A percentile compares a stretch with the other conserved stretches of the same genome.
phyloP scores from a whole-genome alignment of 2,113 vertebrate species.

The Isurus oxyrinchus region DNA sequence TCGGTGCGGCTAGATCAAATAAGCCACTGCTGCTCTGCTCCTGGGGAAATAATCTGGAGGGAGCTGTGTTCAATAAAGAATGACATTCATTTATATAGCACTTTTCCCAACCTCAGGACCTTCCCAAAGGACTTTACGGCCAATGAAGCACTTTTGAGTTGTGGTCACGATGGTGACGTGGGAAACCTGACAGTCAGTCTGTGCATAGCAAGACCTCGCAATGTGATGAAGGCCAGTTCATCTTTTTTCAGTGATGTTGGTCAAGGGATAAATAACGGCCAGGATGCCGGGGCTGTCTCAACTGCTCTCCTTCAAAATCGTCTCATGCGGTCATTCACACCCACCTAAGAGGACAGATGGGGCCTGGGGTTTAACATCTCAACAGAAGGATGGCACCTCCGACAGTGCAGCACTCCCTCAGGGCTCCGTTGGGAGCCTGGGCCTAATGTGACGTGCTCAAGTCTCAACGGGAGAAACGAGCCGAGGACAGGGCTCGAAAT shows the following conservation, averaged over 20 bases:
- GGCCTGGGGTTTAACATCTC: no score
- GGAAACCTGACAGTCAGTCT: no score
- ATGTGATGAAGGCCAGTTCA: neutral
- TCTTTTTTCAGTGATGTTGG: neutral
- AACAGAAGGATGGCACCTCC: no score
- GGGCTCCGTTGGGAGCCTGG: no score
- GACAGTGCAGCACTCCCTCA: no score
- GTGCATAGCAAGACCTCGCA: neutral
- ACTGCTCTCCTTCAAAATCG: neutral
- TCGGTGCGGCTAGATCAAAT: no score
- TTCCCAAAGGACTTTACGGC: neutral
- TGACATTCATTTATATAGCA: neutral
- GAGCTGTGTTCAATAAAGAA: neutral
- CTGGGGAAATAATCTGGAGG: no score
- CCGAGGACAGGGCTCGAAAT: neutral
- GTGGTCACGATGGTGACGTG: neutral
- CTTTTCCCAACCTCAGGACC: neutral
- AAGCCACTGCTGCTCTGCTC: no score
- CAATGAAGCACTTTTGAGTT: neutral
- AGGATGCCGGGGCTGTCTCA: no score
- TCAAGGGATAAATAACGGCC: neutral
- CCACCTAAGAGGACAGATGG: neutral
- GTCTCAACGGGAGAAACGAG: no score
- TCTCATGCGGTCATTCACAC: neutral
- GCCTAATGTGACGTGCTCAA: no score